These are phyloP conservation scores for Microtus montanus DNA, from an alignment of 2,113 vertebrate species.

Conservation along the genomic window DNA sequence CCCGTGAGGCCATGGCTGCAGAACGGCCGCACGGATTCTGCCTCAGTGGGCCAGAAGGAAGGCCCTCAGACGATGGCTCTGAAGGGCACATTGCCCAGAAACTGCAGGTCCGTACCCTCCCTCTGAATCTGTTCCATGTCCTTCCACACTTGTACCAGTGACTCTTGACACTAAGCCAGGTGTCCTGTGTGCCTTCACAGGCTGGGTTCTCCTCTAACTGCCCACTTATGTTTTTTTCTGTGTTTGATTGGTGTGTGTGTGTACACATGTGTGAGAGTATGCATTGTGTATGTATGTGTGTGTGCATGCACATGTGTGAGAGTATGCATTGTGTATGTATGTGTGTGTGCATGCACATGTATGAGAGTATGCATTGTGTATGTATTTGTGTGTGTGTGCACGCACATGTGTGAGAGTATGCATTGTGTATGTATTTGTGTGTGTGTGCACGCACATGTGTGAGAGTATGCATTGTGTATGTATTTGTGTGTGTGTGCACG, in stretches of 20 bases:
- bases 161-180: neutral
- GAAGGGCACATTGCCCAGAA: neutral
- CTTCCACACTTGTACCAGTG: neutral
- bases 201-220: accelerated
- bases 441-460: no score
- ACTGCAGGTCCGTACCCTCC: neutral
- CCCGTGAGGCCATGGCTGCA: neutral
- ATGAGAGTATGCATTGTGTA: no score
- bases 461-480: no score
- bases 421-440: neutral
- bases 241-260: neutral
- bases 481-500: neutral
- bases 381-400: no score
- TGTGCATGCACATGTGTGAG: no score
- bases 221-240: accelerated
- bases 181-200: accelerated
- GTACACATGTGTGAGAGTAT: no score
- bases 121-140: neutral
- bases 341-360: no score
- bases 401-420: neutral
- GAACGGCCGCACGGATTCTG: accelerated
- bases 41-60: neutral
- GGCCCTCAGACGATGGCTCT: neutral
- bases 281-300: no score
- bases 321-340: no score